phyloP scores from a whole-genome alignment of 2,888 invertebrate species.

The Sminthurides aquaticus region DNA sequence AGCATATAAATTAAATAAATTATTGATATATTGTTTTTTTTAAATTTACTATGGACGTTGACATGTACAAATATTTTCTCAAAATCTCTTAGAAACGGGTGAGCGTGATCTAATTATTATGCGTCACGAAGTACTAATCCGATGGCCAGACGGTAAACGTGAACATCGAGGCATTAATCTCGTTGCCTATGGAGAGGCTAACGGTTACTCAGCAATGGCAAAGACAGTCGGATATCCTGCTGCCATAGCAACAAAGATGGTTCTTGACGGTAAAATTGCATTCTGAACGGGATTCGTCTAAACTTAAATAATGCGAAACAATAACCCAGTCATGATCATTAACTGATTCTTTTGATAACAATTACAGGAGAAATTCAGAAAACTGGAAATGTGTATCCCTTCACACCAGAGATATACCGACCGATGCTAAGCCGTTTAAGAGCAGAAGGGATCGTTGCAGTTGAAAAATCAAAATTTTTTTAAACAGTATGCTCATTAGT shows the following conservation, averaged over 20 bases:
- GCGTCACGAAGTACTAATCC: slow-evolving; percentile 84
- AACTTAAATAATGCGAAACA: background rate
- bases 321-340: too few relatives aligned
- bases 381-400: slow-evolving; percentile 84
- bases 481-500: background rate
- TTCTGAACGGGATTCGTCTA: background rate
- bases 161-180: slow-evolving; percentile 78
- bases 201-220: slow-evolving; percentile 91
- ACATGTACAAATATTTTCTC: too few relatives aligned
- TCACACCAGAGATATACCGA: slow-evolving; percentile 83
- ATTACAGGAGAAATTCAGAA: slow-evolving; percentile 85
- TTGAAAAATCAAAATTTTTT: slow-evolving; percentile 54
- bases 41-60: slow-evolving; percentile 2
- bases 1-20: background rate
- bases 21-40: background rate
- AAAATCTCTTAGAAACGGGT: slow-evolving; percentile 54
- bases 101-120: slow-evolving; percentile 92
- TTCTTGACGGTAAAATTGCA: slow-evolving; percentile 88
- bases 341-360: too few relatives aligned
- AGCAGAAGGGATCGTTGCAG: slow-evolving; percentile 70
- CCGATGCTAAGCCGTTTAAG: slow-evolving; percentile 82
- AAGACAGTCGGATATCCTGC: slow-evolving; percentile 86
- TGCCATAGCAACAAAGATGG: slow-evolving; percentile 95
- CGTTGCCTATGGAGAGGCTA: slow-evolving; percentile 75
- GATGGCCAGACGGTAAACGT: slow-evolving; percentile 77